Conservation (phyloP, 92 coral and sea anemone species). For the Zoanthus sociatus region DNA sequence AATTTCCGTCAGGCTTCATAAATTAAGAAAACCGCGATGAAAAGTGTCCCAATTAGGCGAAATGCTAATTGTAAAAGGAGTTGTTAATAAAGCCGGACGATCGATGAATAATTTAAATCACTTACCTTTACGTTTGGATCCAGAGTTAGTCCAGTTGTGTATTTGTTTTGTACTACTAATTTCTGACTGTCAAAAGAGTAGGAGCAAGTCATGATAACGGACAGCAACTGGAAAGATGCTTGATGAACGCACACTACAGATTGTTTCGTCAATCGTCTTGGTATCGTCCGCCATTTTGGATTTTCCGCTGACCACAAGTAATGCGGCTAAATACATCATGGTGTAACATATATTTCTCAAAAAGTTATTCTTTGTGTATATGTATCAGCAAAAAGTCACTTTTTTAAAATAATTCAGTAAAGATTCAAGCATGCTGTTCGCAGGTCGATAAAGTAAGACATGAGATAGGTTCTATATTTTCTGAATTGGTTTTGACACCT, state of each 20-base stretch:
- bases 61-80: not conserved
- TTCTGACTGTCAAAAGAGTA: not conserved
- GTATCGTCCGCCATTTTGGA: no score
- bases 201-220: constrained; percentile 8
- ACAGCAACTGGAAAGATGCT: not conserved
- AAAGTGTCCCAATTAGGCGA: no score
- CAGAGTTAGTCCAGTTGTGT: no score
- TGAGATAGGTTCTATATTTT: not conserved
- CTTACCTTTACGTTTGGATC: not conserved
- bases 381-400: not conserved
- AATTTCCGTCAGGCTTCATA: no score
- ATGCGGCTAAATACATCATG: no score
- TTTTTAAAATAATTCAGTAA: not conserved
- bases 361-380: no score
- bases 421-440: constrained; percentile 8
- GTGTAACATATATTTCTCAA: no score
- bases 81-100: not conserved
- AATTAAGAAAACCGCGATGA: no score
- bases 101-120: not conserved
- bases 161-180: not conserved
- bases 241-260: not conserved
- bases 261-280: not conserved
- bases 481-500: not conserved
- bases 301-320: no score
- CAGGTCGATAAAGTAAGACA: not conserved